Base-by-base conservation (phyloP, 2,797 vertebrate genomes). In the Pelobates cultripes region DNA sequence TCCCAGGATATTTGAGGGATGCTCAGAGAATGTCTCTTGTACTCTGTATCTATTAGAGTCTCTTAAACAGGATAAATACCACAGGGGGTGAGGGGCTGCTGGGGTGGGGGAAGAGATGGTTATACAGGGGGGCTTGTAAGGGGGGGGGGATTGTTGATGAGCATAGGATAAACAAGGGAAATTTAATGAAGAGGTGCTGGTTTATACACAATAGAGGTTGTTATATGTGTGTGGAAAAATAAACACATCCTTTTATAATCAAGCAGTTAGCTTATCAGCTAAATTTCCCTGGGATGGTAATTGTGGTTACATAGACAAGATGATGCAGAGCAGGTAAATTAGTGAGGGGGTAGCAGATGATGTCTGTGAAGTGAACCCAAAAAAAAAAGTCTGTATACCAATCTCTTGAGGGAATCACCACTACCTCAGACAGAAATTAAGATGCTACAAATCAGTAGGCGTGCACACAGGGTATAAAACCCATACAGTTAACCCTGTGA, bases 1-100 rank as follows among this genome's bases (percentile, higher is more conserved):
- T 88, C 87, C 85, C 85, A 63, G 70, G 79, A 74, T 83, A 70
- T 77, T 79, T 73, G 70, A 64, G 80, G 80, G 8, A 72, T 14
- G 68, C 70, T 64, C 40, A 53, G 53, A 61, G 45, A 60, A 61
- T 79, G 47, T 28, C 68, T 13, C 45, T 9, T 53, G 40, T 28
- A 73, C 41, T 55, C 51, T 75, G 53, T 43, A 61, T 78, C 15
- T 15, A 40, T 63, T 82, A 51, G 17, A n/a, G 15, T 51, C 28
- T 47, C 42, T 69, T 28, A 41, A 14, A 69, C 78, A 78, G 47
- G 60, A 66, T 5, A 51, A 51, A 51, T 51, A 51, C 47, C 47
- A 51, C 47, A 60, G 67, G 66, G 57, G 72, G 51, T 5, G 28
- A 10, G 45, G 70, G 44, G 47, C 28, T 28, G 28, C 28, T 28